A percentile compares a stretch with the other conserved stretches of the same genome.
Conservation (phyloP, 1,140 invertebrate species). For the Diachasmimorpha longicaudata region DNA sequence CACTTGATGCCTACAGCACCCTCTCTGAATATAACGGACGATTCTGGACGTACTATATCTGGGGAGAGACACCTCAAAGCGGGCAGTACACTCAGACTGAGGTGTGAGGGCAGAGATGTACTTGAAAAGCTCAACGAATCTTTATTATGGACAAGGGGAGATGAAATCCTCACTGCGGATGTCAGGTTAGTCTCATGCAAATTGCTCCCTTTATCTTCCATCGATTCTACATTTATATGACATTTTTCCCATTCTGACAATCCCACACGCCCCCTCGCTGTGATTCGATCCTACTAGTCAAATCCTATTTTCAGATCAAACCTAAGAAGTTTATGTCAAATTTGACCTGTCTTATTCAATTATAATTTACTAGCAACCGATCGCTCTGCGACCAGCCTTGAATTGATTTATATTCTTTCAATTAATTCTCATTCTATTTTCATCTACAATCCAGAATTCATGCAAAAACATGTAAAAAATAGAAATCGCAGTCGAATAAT, state of each 20-base stretch:
- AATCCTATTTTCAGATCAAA: not conserved
- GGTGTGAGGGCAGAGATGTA: constrained; percentile 61
- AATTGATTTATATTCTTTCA: no score
- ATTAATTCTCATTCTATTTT: no score
- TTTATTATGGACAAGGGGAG: constrained; percentile 59
- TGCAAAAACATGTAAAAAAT: no score
- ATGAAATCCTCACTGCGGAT: constrained; percentile 56
- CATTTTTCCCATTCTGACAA: not conserved
- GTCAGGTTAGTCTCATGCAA: constrained; percentile 52
- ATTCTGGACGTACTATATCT: constrained; percentile 61
- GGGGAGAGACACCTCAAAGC: constrained; percentile 64
- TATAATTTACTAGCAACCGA: no score
- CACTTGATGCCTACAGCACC: constrained; percentile 57
- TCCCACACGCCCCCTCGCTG: not conserved
- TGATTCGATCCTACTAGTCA: not conserved
- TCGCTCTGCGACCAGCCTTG: no score
- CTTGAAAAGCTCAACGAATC: constrained; percentile 58
- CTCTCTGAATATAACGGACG: constrained; percentile 65
- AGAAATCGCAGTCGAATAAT: no score
- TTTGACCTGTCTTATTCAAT: no score
- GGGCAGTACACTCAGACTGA: constrained; percentile 63
- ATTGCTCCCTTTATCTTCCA: not conserved
- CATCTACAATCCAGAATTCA: no score
- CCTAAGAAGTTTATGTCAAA: not conserved
- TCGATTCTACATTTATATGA: not conserved